Evolutionary conservation across 1,140 invertebrate species (phyloP).

Genomic region (Phymastichus coffea): DNA sequence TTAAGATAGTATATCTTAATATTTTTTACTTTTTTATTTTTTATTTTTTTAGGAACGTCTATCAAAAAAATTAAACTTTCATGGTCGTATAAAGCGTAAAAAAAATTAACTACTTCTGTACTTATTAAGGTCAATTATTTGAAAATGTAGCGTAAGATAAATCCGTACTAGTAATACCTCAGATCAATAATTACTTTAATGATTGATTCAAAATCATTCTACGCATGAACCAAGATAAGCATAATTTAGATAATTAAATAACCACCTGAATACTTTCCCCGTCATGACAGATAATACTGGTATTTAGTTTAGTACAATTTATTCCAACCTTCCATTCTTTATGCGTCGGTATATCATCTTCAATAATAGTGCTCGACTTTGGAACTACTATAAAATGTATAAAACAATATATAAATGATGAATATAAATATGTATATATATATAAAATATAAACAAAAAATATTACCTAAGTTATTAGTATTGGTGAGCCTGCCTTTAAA

Average conservation of each 20-base stretch:
- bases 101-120: no score
- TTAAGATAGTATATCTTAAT: no score
- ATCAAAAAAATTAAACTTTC: no score
- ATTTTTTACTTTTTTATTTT: no score
- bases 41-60: no score
- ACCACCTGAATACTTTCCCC: conserved; percentile 89
- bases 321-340: conserved; percentile 77
- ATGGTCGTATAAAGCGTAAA: no score
- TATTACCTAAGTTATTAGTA: conserved; percentile 8
- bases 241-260: no score
- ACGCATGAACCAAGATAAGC: no score
- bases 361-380: conserved; percentile 35
- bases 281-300: conserved; percentile 81
- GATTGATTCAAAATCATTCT: no score
- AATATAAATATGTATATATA: background rate
- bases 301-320: conserved; percentile 79
- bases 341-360: conserved; percentile 65
- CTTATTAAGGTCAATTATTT: no score
- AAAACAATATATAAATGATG: background rate
- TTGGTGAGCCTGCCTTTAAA: conserved; percentile 39
- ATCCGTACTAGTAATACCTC: no score
- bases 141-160: conserved; percentile 4
- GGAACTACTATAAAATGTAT: conserved; percentile 32
- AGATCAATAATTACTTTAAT: background rate
- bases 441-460: background rate